Base-by-base conservation (phyloP, 2,113 vertebrate genomes). In the Salvelinus fontinalis region DNA sequence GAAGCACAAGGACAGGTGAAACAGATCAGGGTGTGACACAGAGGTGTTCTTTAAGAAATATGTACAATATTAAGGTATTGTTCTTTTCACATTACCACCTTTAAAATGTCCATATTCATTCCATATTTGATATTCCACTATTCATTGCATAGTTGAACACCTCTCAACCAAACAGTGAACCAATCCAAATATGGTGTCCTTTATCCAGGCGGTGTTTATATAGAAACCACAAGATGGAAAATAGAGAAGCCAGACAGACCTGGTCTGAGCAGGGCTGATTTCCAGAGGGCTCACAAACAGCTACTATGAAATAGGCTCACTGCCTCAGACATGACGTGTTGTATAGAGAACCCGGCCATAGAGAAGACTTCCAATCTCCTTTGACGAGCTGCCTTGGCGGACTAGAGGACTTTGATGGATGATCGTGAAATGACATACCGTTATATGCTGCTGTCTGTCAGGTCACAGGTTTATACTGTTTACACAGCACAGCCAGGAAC, bases 311-410 rank as follows among this genome's bases (percentile, higher is more conserved):
- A 78, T 75, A 75, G 79, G 83, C 71, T 54, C 66, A 34, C 69
- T 57, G 73, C 81, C 77, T 86, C 79, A 89, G 84, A 89, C 86
- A 79, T 88, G 83, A 90, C 84, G 83, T 78, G 83, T 80, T 74
- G 31, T 71, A 85, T 22, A 20, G 78, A 82, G 73, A 60, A 79
- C 80, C 75, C 75, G 75, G 78, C 70, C 80, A 77, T 78, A 74
- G 69, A 79, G 60, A 80, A 75, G 48, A 68, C 78, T 83, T 84
- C 74, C 78, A 75, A 85, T 88, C 75, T 86, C 84, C 86, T 84
- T 88, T 91, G 90, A 89, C 80, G 83, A 87, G 80, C 74, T 79
- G 71, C 57, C 88, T 76, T 75, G 80, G 83, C 87, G 82, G 80
- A 57, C 88, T 89, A 74, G 78, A 74, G 78, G 89, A 85, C 59